Percentiles rank a stretch among this genome's conserved stretches.
phyloP scores from a whole-genome alignment of 2,888 invertebrate genomes.

The Elgonia sp. region DNA sequence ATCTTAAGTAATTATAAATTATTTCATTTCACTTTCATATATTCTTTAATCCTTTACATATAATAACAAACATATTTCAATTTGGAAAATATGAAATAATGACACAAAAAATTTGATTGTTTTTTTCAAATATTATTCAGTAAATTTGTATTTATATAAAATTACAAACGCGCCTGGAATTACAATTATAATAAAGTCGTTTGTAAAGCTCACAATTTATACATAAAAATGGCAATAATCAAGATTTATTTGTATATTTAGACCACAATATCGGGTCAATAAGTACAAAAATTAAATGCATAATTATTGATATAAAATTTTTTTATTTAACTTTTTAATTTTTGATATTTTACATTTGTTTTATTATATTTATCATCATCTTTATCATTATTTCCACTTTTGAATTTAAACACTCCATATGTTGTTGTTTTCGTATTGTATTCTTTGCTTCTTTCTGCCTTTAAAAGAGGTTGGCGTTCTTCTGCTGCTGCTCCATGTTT shows the following conservation, averaged over 20 bases:
- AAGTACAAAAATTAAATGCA: slow-evolving; percentile 19
- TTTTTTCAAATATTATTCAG: not conserved
- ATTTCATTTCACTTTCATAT: not conserved
- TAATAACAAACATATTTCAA: not conserved
- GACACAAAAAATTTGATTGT: not conserved
- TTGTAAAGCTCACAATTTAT: slow-evolving; percentile 14
- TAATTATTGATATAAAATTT: too few relatives aligned
- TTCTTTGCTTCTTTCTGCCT: too few relatives aligned
- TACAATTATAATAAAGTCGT: slow-evolving; percentile 24
- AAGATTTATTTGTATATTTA: slow-evolving; percentile 41
- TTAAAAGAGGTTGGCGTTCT: too few relatives aligned
- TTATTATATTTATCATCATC: too few relatives aligned
- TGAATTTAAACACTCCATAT: too few relatives aligned
- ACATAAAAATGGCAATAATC: slow-evolving; percentile 46
- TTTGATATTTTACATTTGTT: too few relatives aligned
- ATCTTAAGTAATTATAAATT: not conserved
- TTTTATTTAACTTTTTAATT: too few relatives aligned
- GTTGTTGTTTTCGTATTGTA: too few relatives aligned
- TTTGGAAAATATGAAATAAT: not conserved
- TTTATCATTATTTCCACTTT: too few relatives aligned
- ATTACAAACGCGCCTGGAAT: slow-evolving; percentile 26
- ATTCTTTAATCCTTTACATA: not conserved
- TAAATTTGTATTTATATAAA: slow-evolving; percentile 17
- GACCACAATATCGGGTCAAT: slow-evolving; percentile 20
- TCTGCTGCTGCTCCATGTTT: too few relatives aligned